These are phyloP conservation scores for Aphrophora alni DNA, from an alignment of 2,888 invertebrate species.

Conservation along the genomic window DNA sequence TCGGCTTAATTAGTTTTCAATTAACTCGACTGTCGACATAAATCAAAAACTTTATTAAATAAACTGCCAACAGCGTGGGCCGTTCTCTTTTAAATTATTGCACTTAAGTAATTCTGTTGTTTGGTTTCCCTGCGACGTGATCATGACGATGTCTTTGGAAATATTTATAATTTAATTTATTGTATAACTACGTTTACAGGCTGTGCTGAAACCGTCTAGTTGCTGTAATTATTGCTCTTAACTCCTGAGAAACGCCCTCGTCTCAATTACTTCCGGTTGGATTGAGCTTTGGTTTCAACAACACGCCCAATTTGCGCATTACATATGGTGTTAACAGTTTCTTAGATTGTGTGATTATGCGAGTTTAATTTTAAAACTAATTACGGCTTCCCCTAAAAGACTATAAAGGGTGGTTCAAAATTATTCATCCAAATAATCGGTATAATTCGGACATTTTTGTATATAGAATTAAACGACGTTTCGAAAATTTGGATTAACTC, in stretches of 20 bases:
- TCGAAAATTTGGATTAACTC: too few species aligned
- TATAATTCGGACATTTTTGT: too few species aligned
- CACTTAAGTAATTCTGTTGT: background rate
- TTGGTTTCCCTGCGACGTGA: background rate
- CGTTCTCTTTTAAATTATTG: background rate
- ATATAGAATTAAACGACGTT: too few species aligned
- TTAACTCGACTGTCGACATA: conserved; percentile 27
- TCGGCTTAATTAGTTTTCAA: conserved; percentile 22
- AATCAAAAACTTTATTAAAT: conserved; percentile 22
- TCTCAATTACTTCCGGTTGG: background rate
- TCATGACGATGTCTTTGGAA: background rate
- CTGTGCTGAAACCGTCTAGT: too few species aligned
- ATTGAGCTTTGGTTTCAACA: background rate
- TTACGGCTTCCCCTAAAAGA: too few species aligned
- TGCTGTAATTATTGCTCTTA: background rate
- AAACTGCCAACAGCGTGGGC: background rate
- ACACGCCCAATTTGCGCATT: background rate
- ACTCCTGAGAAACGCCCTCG: background rate
- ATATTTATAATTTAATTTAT: conserved; percentile 6
- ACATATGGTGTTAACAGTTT: background rate
- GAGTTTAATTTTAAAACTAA: too few species aligned
- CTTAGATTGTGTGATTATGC: too few species aligned
- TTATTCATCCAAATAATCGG: too few species aligned
- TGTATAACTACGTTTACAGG: background rate
- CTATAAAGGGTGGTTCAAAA: too few species aligned